Evolutionary conservation across 2,888 invertebrate species (phyloP).

Genomic region (Tenthredo livida): DNA sequence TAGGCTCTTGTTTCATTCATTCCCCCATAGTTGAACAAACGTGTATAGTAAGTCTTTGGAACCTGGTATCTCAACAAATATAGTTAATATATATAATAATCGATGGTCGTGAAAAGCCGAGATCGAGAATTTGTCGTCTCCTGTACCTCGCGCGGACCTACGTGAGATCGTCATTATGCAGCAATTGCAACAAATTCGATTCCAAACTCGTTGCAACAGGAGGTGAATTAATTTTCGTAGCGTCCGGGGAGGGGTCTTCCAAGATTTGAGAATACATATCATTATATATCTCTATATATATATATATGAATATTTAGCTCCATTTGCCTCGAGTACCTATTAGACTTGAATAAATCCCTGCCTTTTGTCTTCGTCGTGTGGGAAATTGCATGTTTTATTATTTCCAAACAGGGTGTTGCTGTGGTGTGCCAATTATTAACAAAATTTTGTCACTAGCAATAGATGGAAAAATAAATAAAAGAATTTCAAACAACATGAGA

Average conservation of each 20-base stretch:
- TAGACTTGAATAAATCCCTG: neutral
- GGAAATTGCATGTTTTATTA: constrained; percentile 68
- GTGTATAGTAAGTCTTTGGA: neutral
- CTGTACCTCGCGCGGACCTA: neutral
- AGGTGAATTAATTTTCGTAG: too few species aligned
- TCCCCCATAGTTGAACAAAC: neutral
- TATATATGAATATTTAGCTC: neutral
- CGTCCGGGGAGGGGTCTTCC: too few species aligned
- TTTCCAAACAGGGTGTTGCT: constrained; percentile 73
- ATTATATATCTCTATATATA: neutral
- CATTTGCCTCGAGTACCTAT: neutral
- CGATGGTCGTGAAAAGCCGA: neutral
- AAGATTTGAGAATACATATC: neutral
- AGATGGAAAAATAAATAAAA: constrained; percentile 15
- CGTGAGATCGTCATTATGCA: neutral
- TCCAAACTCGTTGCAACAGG: too few species aligned
- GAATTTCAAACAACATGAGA: constrained; percentile 57
- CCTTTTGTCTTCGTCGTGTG: constrained; percentile 36
- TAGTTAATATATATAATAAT: neutral
- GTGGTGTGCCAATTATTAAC: constrained; percentile 76
- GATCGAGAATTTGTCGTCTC: neutral
- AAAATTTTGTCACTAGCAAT: constrained; percentile 56
- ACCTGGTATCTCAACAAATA: neutral
- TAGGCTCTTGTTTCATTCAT: neutral
- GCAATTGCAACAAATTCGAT: neutral